Conservation (phyloP, 2,888 invertebrate species). For the Machimus atricapillus region DNA sequence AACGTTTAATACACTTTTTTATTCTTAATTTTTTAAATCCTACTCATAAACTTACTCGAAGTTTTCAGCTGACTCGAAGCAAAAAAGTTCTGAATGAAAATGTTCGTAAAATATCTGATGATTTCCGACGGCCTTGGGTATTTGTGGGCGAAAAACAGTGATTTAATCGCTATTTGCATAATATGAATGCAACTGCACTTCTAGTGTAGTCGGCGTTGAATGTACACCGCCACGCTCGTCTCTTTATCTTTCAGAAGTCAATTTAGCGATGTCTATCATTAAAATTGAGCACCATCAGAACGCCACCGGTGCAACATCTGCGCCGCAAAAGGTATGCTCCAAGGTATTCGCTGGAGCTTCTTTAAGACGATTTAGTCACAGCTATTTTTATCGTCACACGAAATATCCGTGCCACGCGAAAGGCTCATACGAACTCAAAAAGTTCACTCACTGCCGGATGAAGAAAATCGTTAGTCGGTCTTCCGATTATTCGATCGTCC, state of each 20-base stretch:
- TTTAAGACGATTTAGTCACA: neutral
- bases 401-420: neutral
- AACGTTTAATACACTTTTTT: neutral
- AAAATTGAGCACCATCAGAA: conserved; percentile 18
- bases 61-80: neutral
- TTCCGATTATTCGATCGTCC: neutral
- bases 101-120: neutral
- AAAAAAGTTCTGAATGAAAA: conserved; percentile 12
- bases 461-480: neutral
- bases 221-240: neutral
- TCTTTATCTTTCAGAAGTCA: conserved; percentile 38
- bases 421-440: neutral
- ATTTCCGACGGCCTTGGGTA: conserved; percentile 25
- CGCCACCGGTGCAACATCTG: neutral
- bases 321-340: neutral
- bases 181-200: conserved; percentile 16
- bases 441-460: neutral
- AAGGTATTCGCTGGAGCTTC: neutral
- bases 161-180: conserved; percentile 28
- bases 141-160: conserved; percentile 14
- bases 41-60: neutral
- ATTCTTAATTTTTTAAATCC: neutral
- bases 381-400: neutral
- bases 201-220: neutral
- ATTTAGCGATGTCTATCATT: conserved; percentile 33